Base-by-base conservation (phyloP, 2,113 vertebrate genomes). In the Anarrhichthys ocellatus region DNA sequence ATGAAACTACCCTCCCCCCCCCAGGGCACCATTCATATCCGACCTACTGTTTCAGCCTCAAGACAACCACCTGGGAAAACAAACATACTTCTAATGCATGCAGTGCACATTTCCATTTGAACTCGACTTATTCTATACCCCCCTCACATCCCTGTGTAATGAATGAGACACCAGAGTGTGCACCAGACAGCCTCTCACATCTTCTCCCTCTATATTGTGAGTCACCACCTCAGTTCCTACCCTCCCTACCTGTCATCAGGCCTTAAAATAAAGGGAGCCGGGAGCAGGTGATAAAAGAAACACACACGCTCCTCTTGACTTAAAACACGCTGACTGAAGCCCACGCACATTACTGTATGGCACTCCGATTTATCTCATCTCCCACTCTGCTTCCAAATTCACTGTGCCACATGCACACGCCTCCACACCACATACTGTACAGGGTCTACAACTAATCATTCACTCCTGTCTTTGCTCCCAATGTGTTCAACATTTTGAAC, bases 261-360 rank as follows among this genome's bases (percentile, higher is more conserved):
- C 69, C 82, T 86, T 78, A 71, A 89, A 92, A 90, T 91, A 87
- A 91, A 83, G 42, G 78, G 50, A 88, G 76, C 75, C 40, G 0
- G 44, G 83, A 88, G 78, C 32, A 18, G 84, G 72, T 66, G 85
- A 87, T 87, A 80, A 90, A 87, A 89, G 76, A 73, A 81, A 86
- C 80, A 70, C 74, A 88, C 64, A 66, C 81, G 81, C 75, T 78
- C 78, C 80, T 82, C 87, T 88, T 78, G 80, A 82, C 81, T 90
- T 87, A 70, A 52, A 91, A 91, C 87, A 86, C 77, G 72, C 85
- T 80, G n/a, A 5, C 72, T 44, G 71, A 76, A 87, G 85, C 89
- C 89, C 88, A 88, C 84, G 79, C 89, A 85, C 91, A 87, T 91
- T 83, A 91, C 81, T 83, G 88, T 65, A 61, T 78, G 71, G 73